Percentiles rank a stretch among this genome's conserved stretches.
Conservation (phyloP, 2,888 invertebrate species). For the Exocentrus adspersus region DNA sequence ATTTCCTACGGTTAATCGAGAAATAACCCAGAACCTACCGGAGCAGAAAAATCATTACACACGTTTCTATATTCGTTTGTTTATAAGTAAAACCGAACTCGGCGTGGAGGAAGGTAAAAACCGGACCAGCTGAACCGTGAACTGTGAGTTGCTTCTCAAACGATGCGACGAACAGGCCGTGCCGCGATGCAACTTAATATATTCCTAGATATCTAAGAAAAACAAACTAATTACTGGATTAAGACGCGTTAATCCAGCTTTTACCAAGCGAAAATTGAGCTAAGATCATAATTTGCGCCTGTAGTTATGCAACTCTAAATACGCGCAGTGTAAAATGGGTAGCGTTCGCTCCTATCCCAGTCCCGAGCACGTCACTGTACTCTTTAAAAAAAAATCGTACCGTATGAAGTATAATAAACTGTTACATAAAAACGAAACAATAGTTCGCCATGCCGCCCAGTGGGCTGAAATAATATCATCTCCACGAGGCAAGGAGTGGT, state of each 20-base stretch:
- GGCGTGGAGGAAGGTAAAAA: conserved; percentile 1
- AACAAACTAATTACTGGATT: no score
- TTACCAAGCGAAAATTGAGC: no score
- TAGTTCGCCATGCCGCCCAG: conserved; percentile 50
- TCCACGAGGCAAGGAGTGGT: conserved; percentile 58
- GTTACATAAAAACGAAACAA: conserved; percentile 48
- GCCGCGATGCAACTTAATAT: neutral
- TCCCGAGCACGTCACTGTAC: no score
- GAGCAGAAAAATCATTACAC: neutral
- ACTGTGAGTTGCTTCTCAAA: neutral
- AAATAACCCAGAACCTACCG: neutral
- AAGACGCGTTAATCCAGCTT: no score
- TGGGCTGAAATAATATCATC: conserved; percentile 59
- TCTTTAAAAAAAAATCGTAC: no score
- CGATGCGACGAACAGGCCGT: conserved; percentile 5
- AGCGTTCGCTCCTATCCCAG: no score
- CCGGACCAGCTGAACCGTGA: neutral
- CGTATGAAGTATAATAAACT: no score
- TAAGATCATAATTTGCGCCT: no score
- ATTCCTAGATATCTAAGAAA: conserved; percentile 15
- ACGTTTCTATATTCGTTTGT: neutral
- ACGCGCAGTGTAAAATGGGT: no score
- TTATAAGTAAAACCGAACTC: neutral
- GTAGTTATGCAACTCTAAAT: no score
- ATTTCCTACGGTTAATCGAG: neutral